Percentiles rank a stretch among this genome's conserved stretches.
phyloP scores from a whole-genome alignment of 2,113 vertebrate genomes.

The Uropsilus gracilis region DNA sequence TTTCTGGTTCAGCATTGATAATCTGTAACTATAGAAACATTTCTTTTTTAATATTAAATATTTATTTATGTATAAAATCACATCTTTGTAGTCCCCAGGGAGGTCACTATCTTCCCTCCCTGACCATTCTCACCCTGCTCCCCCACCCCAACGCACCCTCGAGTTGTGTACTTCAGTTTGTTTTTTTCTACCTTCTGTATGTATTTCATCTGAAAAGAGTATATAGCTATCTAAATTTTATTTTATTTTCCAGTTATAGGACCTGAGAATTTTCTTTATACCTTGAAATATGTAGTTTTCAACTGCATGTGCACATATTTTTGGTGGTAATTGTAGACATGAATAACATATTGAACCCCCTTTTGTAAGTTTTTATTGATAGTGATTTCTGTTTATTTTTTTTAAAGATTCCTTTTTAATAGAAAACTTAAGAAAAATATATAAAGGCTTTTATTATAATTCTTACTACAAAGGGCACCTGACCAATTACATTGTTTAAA shows the following conservation, averaged over 20 bases:
- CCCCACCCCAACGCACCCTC: too few species aligned
- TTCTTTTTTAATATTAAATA: too few species aligned
- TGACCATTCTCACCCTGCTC: too few species aligned
- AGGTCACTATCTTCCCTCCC: too few species aligned
- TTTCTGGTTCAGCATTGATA: conserved; percentile 59
- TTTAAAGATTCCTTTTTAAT: not conserved
- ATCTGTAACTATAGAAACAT: conserved; percentile 65
- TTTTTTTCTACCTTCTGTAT: conserved; percentile 47
- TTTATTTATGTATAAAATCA: too few species aligned
- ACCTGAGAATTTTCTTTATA: not conserved
- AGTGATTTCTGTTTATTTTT: not conserved
- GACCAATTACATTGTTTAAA: not conserved
- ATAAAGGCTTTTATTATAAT: not conserved
- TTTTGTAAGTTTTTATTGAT: not conserved
- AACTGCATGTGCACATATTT: conserved; percentile 51
- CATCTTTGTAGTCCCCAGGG: too few species aligned
- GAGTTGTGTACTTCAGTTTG: too few species aligned
- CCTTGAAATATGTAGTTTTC: conserved; percentile 50
- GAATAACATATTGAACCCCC: not conserved
- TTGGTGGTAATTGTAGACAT: conserved; percentile 19
- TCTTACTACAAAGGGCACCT: not conserved
- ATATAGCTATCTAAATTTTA: conserved; percentile 47
- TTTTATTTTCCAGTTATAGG: conserved; percentile 9
- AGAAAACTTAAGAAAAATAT: not conserved
- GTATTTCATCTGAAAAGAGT: conserved; percentile 54